Evolutionary conservation across 2,113 vertebrate genomes (phyloP), one percentile per base, ranked within the genome.

Genomic region (Nanorana parkeri): DNA sequence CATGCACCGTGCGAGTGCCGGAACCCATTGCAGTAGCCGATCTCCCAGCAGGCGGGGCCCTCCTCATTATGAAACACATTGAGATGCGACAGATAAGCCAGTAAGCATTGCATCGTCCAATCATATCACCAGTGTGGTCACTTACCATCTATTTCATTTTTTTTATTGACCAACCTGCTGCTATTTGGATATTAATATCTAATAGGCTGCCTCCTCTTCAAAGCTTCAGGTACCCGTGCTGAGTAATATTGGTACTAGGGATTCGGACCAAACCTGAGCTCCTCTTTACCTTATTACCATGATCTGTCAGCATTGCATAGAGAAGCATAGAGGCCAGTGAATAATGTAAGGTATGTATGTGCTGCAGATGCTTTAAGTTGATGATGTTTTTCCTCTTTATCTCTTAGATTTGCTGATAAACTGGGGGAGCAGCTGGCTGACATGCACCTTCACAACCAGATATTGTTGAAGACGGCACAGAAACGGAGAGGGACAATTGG

Each of bases 61-160:
- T 88, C 28, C 86, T 95, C 56, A 89, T 94, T 24, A 94, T 95
- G 92, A 92, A 95, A 72, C 92, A 94, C 85, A 81, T 95, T 56
- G 92, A 94, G 68, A 94, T 95, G 91, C 90, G 81, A 82, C 81
- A 90, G 56, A 88, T 95, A 24, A 93, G 51, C 86, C 95, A 90
- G 94, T 95, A 89, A 79, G 52, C 41, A 17, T n/a, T 68, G 1
- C 1, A n/a, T 52, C 23, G 3, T 15, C 13, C n/a, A 16, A 11
- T 16, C 1, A 61, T 23, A 61, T 5, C 1, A 61, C 5, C 21
- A 24, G 5, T 24, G 5, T 24, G 21, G 60, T 2, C n/a, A 21
- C 24, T 61, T 5, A 13, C 8, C 4, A 3, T 21, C 10, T 23
- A 60, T 21, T 19, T 58, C 13, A 36, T 36, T 6, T 4, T 36